These are phyloP conservation scores for Ichneumon xanthorius DNA, from an alignment of 2,888 invertebrate genomes.

Conservation along the genomic window DNA sequence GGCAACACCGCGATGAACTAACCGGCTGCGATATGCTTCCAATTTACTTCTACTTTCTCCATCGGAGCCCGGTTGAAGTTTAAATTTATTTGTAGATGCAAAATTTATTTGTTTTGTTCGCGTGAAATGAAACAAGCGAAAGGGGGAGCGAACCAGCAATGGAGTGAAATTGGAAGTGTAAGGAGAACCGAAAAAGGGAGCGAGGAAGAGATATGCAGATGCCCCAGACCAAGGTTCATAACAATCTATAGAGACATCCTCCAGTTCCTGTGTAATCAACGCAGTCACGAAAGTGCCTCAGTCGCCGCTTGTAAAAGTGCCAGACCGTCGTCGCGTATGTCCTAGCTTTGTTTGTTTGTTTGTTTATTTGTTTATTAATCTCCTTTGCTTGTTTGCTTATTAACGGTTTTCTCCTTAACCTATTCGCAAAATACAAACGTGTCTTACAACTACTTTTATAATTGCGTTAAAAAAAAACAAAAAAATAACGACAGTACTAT, in stretches of 20 bases:
- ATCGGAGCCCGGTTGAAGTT: not conserved
- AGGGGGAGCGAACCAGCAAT: constrained; percentile 7
- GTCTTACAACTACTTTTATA: no score
- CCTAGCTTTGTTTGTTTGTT: constrained; percentile 64
- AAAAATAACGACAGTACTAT: no score
- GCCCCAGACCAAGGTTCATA: constrained; percentile 43
- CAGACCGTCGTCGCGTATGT: constrained; percentile 18
- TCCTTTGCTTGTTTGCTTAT: constrained; percentile 40
- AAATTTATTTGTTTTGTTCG: not conserved
- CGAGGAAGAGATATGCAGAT: constrained; percentile 30
- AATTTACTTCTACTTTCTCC: constrained; percentile 38
- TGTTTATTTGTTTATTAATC: no score
- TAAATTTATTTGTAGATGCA: not conserved
- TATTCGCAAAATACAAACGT: no score
- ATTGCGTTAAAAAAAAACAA: no score
- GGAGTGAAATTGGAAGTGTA: constrained; percentile 23
- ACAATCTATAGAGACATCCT: constrained; percentile 52
- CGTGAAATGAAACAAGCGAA: constrained; percentile 8
- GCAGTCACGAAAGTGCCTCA: constrained; percentile 57
- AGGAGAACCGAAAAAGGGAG: not conserved
- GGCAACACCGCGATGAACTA: constrained; percentile 45
- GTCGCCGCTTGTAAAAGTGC: constrained; percentile 38
- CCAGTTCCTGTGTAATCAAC: constrained; percentile 57
- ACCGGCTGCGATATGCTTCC: constrained; percentile 43
- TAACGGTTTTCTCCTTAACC: no score